Percentiles rank a stretch among this genome's conserved stretches.
These are phyloP conservation scores for Gastrophryne carolinensis DNA, from an alignment of 2,797 vertebrate species.

Conservation along the genomic window DNA sequence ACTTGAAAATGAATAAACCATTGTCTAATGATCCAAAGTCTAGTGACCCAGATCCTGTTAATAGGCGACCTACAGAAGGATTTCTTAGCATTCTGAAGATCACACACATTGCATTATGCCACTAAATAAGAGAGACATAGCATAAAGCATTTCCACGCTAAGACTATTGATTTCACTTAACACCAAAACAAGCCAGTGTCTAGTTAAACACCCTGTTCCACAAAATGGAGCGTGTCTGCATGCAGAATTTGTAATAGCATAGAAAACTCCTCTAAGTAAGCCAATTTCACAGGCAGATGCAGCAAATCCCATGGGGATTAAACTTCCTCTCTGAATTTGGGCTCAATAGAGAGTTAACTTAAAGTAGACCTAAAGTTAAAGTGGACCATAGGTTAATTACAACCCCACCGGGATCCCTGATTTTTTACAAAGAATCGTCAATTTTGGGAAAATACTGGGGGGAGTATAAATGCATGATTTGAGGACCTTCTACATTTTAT, in stretches of 20 bases:
- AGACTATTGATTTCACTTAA: not conserved
- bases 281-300: slow-evolving; percentile 16
- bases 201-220: not conserved
- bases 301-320: slow-evolving; percentile 34
- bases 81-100: not conserved
- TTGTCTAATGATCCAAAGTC: too few species aligned
- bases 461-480: too few species aligned
- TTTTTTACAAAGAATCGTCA: slow-evolving; percentile 11
- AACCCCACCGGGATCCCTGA: not conserved
- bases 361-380: too few species aligned
- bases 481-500: too few species aligned
- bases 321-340: slow-evolving; percentile 29
- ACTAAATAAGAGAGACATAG: not conserved
- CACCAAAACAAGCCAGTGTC: not conserved
- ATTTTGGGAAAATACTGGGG: too few species aligned
- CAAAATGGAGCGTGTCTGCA: not conserved
- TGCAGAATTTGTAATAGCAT: slow-evolving; percentile 10
- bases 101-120: not conserved
- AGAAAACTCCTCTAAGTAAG: slow-evolving; percentile 6
- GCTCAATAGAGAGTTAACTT: too few species aligned
- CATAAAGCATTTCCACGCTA: not conserved
- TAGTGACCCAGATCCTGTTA: not conserved
- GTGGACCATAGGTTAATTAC: too few species aligned
- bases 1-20: too few species aligned
- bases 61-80: not conserved